A percentile compares a stretch with the other conserved stretches of the same genome.
These are phyloP conservation scores for Homarus gammarus DNA, from an alignment of 2,888 invertebrate genomes.

Conservation along the genomic window DNA sequence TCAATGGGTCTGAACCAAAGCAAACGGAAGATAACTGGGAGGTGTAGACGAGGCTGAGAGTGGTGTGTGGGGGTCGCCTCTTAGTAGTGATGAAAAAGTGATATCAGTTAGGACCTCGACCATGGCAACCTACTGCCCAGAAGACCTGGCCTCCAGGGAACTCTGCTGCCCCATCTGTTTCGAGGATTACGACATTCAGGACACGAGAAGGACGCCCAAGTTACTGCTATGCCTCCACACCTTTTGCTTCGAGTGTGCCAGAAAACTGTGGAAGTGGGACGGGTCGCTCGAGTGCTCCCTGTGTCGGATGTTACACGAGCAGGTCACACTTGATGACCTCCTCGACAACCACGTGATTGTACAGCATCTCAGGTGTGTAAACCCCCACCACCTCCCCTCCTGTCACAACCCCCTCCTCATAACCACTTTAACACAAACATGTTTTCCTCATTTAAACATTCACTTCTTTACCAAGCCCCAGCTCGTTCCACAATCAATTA, in stretches of 20 bases:
- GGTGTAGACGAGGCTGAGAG: not conserved
- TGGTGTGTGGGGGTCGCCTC: not conserved
- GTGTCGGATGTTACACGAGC: slow-evolving; percentile 58
- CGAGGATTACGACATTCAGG: slow-evolving; percentile 66
- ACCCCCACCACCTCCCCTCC: not conserved
- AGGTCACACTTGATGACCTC: slow-evolving; percentile 53
- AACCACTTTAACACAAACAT: not conserved
- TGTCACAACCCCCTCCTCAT: not conserved
- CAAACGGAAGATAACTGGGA: not conserved
- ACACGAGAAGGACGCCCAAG: slow-evolving; percentile 50
- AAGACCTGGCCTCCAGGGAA: slow-evolving; percentile 50
- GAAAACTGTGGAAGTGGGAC: slow-evolving; percentile 45
- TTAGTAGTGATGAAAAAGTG: not conserved
- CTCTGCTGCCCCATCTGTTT: slow-evolving; percentile 73
- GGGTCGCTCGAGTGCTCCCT: slow-evolving; percentile 68
- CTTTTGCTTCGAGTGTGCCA: slow-evolving; percentile 63
- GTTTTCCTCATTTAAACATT: no score
- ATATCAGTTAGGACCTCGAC: not conserved
- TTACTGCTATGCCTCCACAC: slow-evolving; percentile 72
- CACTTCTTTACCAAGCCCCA: no score
- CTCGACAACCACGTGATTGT: slow-evolving; percentile 66
- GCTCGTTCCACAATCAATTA: no score
- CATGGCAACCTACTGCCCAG: slow-evolving; percentile 70
- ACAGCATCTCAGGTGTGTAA: slow-evolving; percentile 50
- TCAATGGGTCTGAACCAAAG: not conserved